Conservation (phyloP, 2,888 invertebrate species). For the Thereva unica region DNA sequence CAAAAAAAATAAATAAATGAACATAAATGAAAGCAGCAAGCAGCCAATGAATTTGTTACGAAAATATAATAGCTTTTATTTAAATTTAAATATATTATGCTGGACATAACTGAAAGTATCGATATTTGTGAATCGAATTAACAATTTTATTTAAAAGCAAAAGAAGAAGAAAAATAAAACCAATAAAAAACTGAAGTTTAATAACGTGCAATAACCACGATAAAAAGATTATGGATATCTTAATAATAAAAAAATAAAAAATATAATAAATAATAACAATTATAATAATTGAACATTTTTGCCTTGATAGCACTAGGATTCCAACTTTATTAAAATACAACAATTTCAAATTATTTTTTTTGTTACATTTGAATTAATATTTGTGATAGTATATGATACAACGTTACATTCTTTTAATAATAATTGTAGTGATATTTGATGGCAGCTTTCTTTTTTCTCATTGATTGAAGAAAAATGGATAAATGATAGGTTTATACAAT, state of each 20-base stretch:
- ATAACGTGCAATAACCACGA: conserved; percentile 35
- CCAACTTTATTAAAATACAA: no score
- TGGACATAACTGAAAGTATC: conserved; percentile 1
- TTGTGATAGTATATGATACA: no score
- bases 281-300: conserved; percentile 16
- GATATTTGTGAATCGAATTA: conserved; percentile 31
- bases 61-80: background rate
- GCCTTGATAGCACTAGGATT: conserved; percentile 27
- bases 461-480: background rate
- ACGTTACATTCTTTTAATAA: conserved; percentile 21
- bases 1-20: no score
- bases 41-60: no score
- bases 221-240: background rate
- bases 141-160: conserved; percentile 14
- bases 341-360: no score
- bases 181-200: background rate
- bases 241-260: background rate
- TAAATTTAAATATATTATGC: background rate
- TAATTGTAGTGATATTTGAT: conserved; percentile 26
- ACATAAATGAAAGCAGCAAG: no score
- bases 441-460: conserved; percentile 24
- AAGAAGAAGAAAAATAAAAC: conserved; percentile 1
- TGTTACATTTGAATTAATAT: no score
- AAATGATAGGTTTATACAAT: background rate
- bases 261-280: background rate